phyloP scores from a whole-genome alignment of 1,140 invertebrate species.

The Gryllus bimaculatus region DNA sequence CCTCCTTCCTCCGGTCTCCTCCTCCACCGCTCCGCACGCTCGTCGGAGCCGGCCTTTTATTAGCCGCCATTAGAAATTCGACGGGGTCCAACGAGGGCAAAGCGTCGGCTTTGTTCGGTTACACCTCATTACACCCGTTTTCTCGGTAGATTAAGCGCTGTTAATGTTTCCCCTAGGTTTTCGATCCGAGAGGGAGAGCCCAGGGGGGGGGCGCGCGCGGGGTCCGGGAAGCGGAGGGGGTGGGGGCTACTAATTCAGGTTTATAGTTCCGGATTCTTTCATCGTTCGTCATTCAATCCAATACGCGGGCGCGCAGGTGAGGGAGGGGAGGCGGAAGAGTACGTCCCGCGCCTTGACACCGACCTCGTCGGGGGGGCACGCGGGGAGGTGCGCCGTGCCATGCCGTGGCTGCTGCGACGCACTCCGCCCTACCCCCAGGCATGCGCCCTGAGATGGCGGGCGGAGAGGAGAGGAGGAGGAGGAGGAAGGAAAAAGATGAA shows the following conservation, averaged over 20 bases:
- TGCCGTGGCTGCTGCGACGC: no score
- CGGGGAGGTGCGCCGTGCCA: neutral
- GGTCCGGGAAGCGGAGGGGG: no score
- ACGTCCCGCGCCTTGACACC: neutral
- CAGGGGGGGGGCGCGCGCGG: no score
- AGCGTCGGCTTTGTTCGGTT: neutral
- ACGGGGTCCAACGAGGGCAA: no score
- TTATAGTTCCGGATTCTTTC: neutral
- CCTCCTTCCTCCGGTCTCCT: no score
- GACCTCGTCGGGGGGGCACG: neutral
- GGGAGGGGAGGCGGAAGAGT: neutral
- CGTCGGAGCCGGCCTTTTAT: no score
- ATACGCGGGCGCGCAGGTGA: neutral
- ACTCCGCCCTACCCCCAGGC: no score
- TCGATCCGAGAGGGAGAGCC: neutral
- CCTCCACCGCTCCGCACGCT: no score
- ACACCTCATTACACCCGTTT: constrained; percentile 1
- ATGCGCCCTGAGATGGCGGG: neutral
- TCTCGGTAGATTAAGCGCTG: neutral
- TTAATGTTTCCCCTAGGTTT: neutral
- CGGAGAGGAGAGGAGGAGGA: no score
- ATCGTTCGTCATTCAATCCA: neutral
- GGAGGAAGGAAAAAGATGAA: neutral
- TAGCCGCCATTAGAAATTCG: no score
- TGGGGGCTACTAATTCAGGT: neutral